Percentiles rank a stretch among this genome's conserved stretches.
Conservation (phyloP, 2,888 invertebrate species). For the Melanargia galathea region DNA sequence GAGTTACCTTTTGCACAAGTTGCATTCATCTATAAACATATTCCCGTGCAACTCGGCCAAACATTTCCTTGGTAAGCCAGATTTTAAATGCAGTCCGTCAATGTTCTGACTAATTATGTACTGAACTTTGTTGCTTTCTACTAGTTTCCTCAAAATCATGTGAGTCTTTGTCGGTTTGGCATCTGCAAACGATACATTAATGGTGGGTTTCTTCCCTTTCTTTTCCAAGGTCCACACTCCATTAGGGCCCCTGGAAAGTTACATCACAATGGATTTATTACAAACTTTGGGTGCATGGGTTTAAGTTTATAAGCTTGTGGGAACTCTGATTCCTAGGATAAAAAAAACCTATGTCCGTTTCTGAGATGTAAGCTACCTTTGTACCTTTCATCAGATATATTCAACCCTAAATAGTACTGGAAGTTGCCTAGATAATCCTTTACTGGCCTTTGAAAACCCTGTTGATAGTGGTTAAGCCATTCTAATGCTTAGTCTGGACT, state of each 20-base stretch:
- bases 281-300: neutral
- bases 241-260: slow-evolving; percentile 88
- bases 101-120: slow-evolving; percentile 98
- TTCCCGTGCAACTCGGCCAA: slow-evolving; percentile 98
- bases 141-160: slow-evolving; percentile 92
- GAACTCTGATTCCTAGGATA: neutral
- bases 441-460: no score
- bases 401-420: no score
- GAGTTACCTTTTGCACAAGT: slow-evolving; percentile 89
- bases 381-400: no score
- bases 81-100: slow-evolving; percentile 97
- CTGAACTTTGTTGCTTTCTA: slow-evolving; percentile 86
- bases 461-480: no score
- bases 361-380: no score
- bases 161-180: slow-evolving; percentile 97
- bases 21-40: slow-evolving; percentile 98
- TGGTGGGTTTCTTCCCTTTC: slow-evolving; percentile 91
- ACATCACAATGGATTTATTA: slow-evolving; percentile 9
- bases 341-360: no score
- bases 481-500: no score
- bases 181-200: slow-evolving; percentile 93
- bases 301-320: neutral
- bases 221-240: slow-evolving; percentile 98
- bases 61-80: slow-evolving; percentile 90
- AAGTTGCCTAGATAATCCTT: no score